Evolutionary conservation across 2,797 vertebrate genomes (phyloP), one percentile per base, ranked within the genome.

Genomic region (Etheostoma perlongum): DNA sequence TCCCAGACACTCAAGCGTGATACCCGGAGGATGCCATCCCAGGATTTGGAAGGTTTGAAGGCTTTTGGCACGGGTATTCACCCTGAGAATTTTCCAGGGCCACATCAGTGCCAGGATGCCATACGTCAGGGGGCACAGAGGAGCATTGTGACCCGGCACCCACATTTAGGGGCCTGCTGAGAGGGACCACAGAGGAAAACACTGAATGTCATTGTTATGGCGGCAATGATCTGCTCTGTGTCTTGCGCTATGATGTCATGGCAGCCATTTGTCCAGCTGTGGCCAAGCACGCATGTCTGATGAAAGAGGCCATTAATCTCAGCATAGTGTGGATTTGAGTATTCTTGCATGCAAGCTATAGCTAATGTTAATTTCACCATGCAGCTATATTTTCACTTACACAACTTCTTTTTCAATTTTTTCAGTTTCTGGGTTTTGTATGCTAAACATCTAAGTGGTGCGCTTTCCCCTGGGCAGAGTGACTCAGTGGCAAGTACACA

Each of bases 61-160:
- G 76, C 64, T 72, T 85, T 84, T 89, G 83, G 87, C 81, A 72
- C 10, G 11, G 33, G 48, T 42, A n/a, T 67, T 77, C 60, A 74
- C 76, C 23, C 72, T 7, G 57, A 85, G 73, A 84, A 79, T 70
- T 81, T 87, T 87, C 81, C 86, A 84, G 71, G 74, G 27, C 76
- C 80, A 73, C 63, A 72, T 61, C 55, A 46, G 66, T 83, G 90
- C 90, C 92, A 91, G 88, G 72, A 81, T 82, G 85, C 86, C 87
- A 87, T 89, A 88, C 64, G 83, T 91, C 88, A 86, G 73, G 81
- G 83, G 83, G 77, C 82, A 93, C 91, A 94, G 88, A 91, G 85
- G 87, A 79, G 72, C 86, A 89, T 85, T 93, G 91, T 92, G 85
- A 93, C 81, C 75, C 72, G 8, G 78, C 79, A 66, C 88, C 88